Percentiles rank a stretch among this genome's conserved stretches.
These are phyloP conservation scores for Drosophila saltans DNA, from an alignment of 1,140 invertebrate genomes.

Conservation along the genomic window DNA sequence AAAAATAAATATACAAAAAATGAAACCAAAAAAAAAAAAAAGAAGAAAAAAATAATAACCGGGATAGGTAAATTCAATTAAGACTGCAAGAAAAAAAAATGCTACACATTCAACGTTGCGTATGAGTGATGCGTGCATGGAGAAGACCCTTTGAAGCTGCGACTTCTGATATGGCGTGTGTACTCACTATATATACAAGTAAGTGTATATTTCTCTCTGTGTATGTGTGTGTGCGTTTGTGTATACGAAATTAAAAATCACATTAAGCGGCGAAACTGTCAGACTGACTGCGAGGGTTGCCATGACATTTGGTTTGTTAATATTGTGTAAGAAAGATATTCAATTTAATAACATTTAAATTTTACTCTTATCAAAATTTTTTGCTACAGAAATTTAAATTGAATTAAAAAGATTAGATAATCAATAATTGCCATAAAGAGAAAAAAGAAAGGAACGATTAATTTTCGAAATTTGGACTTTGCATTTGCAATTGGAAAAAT, in stretches of 20 bases:
- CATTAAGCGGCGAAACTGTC: constrained; percentile 37
- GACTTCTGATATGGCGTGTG: constrained; percentile 1
- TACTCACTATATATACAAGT: not conserved
- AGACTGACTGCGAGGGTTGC: constrained; percentile 25
- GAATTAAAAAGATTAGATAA: too few relatives aligned
- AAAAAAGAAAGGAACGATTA: too few relatives aligned
- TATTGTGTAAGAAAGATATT: not conserved
- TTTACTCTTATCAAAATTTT: too few relatives aligned
- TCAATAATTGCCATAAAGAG: too few relatives aligned
- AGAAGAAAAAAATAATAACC: not conserved
- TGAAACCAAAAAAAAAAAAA: not conserved
- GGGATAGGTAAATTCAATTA: constrained; percentile 65
- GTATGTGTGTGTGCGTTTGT: constrained; percentile 5
- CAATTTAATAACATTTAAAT: too few relatives aligned
- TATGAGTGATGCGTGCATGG: constrained; percentile 61
- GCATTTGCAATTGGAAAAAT: too few relatives aligned
- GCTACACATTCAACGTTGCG: constrained; percentile 45
- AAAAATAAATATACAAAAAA: too few relatives aligned
- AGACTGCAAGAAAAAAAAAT: constrained; percentile 43
- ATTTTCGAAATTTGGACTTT: too few relatives aligned
- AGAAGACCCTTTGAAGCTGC: constrained; percentile 33
- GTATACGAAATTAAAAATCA: constrained; percentile 70
- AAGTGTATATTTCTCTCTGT: not conserved
- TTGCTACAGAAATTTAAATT: too few relatives aligned
- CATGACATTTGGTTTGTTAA: constrained; percentile 8